Evolutionary conservation across 2,797 vertebrate species (phyloP).

Genomic region (Aphelocoma californica): DNA sequence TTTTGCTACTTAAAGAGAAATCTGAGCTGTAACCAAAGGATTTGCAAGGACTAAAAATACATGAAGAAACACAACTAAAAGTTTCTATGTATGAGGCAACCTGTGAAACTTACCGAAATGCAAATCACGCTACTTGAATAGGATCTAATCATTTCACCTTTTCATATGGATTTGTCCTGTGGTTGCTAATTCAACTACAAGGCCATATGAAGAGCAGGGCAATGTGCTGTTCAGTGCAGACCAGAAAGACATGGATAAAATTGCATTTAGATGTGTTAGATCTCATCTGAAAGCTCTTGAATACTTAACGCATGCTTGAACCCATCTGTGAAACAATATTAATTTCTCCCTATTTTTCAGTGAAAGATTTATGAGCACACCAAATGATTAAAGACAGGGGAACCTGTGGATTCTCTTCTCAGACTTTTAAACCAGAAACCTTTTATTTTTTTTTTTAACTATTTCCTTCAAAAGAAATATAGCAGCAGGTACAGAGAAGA

Average conservation of each 20-base stretch:
- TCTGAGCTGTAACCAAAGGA: conserved; percentile 13
- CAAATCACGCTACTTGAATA: background rate
- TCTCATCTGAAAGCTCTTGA: conserved; percentile 16
- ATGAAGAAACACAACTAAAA: background rate
- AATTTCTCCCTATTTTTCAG: conserved; percentile 18
- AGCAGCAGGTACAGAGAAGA: background rate
- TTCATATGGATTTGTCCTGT: background rate
- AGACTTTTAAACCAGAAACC: background rate
- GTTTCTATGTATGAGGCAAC: background rate
- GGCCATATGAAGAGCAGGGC: background rate
- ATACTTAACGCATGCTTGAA: conserved; percentile 12
- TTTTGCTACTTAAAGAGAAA: conserved; percentile 30
- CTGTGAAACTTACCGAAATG: background rate
- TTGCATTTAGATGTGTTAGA: background rate
- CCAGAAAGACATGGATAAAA: background rate
- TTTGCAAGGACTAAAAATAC: conserved; percentile 39
- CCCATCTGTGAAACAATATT: background rate
- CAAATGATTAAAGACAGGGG: background rate
- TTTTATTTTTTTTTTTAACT: background rate
- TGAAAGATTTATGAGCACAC: background rate
- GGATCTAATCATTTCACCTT: background rate
- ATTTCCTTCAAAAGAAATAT: background rate
- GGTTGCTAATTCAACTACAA: background rate
- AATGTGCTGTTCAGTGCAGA: background rate
- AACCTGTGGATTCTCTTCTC: background rate